Evolutionary conservation across 2,797 vertebrate species (phyloP).

Genomic region (Myotis findleyi): DNA sequence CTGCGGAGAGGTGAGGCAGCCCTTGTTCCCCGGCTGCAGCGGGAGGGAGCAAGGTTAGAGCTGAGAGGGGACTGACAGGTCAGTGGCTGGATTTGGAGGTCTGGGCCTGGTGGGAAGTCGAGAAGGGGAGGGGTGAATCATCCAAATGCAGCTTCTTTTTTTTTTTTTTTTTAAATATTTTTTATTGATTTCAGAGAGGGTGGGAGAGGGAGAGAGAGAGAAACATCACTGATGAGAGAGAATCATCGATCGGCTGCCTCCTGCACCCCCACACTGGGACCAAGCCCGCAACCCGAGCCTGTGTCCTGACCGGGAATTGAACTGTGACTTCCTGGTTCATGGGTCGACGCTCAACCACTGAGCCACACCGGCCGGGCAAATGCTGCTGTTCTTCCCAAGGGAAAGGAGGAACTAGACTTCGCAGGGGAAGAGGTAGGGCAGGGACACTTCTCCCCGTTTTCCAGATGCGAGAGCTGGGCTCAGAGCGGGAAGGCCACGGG

Average conservation of each 20-base stretch:
- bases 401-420: background rate
- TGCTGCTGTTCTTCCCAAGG: background rate
- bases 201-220: background rate
- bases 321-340: no score
- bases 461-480: background rate
- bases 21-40: slow-evolving; percentile 36
- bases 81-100: slow-evolving; percentile 24
- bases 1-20: slow-evolving; percentile 74
- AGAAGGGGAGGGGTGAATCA: background rate
- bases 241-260: background rate
- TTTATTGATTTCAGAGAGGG: background rate
- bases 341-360: background rate
- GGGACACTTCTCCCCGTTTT: background rate
- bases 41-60: slow-evolving; percentile 54
- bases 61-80: slow-evolving; percentile 44
- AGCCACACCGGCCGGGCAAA: background rate
- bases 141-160: background rate
- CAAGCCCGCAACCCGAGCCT: no score
- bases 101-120: background rate
- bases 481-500: background rate
- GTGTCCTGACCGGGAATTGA: no score
- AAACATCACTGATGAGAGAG: background rate
- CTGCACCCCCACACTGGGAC: no score
- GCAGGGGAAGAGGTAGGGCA: background rate
- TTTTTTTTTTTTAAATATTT: no score